Base-by-base conservation (phyloP, 2,113 vertebrate genomes). In the Xiphias gladius region DNA sequence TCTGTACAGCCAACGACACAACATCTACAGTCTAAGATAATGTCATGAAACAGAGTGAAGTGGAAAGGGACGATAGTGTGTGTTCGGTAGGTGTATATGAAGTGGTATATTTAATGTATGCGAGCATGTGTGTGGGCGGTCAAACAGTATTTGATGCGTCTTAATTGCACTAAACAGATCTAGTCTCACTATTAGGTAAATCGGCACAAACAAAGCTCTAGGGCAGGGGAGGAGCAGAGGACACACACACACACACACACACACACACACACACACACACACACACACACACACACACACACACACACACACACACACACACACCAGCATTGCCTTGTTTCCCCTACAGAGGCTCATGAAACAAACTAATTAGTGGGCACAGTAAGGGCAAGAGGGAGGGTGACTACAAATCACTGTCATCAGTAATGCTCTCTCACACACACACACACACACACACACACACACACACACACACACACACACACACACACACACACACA, bases 361-460 rank as follows among this genome's bases (percentile, higher is more conserved):
- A 86, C 82, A 89, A 90, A 84, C 50, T 83, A 86, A 89, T 89
- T 92, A 88, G 86, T 69, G 80, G 75, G 71, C 57, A 86, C 67
- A 66, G 62, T 62, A 43, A 39, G 76, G 74, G 8, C 64, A 86
- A 76, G 70, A 71, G 61, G 59, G 57, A 48, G 59, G 77, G 65
- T 70, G 76, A 81, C 83, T 80, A 63, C 67, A 86, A 85, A 90
- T 80, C 73, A 85, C 68, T 71, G 68, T 74, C 69, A 88, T 80
- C 67, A 79, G 50, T 76, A 85, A 89, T 70, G 46, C 62, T 76
- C 48, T 63, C 26, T 66, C 48, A 73, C 55, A 76, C 39, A 76
- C 55, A 65, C n/a, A 32, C 13, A 61, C 20, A 39, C 55, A 58
- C 57, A 58, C 24, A 58, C 24, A 58, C 57, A 26, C 13, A 57